phyloP scores from a whole-genome alignment of 1,140 invertebrate genomes.

The Dufourea novaeangliae region DNA sequence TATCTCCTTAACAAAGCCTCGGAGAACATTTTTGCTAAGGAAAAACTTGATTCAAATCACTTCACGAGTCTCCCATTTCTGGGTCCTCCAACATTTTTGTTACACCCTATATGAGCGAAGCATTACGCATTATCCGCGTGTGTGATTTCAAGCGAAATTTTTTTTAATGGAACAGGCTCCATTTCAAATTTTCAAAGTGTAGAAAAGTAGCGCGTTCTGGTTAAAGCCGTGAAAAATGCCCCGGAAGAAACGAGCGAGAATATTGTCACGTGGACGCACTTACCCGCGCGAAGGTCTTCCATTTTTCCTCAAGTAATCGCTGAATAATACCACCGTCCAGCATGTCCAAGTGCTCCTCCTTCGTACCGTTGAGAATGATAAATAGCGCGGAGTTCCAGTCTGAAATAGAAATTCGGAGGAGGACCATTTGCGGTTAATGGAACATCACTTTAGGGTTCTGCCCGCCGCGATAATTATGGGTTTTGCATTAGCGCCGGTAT shows the following conservation, averaged over 20 bases:
- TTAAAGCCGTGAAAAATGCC: slow-evolving; percentile 36
- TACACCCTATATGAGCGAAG: too few relatives aligned
- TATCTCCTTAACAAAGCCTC: too few relatives aligned
- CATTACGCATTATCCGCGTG: background rate
- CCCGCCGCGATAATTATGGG: slow-evolving; percentile 61
- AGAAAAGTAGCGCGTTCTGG: too few relatives aligned
- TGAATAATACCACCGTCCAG: slow-evolving; percentile 99
- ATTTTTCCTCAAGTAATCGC: slow-evolving; percentile 98
- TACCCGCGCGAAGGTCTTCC: slow-evolving; percentile 99
- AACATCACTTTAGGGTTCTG: slow-evolving; percentile 64
- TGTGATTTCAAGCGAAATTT: background rate
- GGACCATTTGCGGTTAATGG: slow-evolving; percentile 65
- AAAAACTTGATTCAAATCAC: too few relatives aligned
- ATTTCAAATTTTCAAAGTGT: background rate
- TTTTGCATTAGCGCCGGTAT: slow-evolving; percentile 58
- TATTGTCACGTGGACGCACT: slow-evolving; percentile 69
- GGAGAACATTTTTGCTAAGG: too few relatives aligned
- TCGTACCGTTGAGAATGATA: slow-evolving; percentile 98
- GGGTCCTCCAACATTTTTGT: too few relatives aligned
- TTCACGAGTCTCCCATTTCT: too few relatives aligned
- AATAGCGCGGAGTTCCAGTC: slow-evolving; percentile 99
- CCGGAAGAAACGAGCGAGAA: slow-evolving; percentile 37
- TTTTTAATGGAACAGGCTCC: background rate
- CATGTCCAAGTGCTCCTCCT: slow-evolving; percentile 99
- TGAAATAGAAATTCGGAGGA: slow-evolving; percentile 81